These are phyloP conservation scores for Hormaphis cornu DNA, from an alignment of 1,140 invertebrate species.

Conservation along the genomic window DNA sequence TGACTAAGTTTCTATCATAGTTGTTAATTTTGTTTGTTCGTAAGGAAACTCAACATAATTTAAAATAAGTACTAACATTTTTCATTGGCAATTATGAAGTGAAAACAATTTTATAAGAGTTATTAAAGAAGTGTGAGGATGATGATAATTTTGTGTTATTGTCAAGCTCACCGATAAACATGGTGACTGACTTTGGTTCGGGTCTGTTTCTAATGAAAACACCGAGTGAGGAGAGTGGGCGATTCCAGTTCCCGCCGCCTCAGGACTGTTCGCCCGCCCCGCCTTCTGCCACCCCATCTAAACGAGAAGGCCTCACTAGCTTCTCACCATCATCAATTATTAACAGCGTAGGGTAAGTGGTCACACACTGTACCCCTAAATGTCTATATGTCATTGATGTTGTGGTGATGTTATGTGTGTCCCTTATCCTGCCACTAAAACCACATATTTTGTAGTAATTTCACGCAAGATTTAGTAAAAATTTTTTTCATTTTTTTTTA, in stretches of 20 bases:
- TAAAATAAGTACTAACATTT: not conserved
- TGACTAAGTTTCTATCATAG: not conserved
- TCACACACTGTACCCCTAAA: slow-evolving; percentile 31
- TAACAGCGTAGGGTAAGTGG: slow-evolving; percentile 39
- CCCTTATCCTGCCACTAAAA: slow-evolving; percentile 26
- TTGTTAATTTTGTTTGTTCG: not conserved
- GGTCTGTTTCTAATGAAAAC: slow-evolving; percentile 71
- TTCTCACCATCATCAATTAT: slow-evolving; percentile 40
- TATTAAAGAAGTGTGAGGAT: slow-evolving; percentile 19
- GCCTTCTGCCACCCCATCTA: slow-evolving; percentile 36
- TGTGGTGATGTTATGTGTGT: slow-evolving; percentile 30
- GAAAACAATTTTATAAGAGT: not conserved
- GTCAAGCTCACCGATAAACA: slow-evolving; percentile 72
- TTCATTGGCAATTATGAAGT: not conserved
- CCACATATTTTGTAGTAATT: not conserved
- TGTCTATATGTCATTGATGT: slow-evolving; percentile 18
- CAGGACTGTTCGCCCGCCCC: slow-evolving; percentile 47
- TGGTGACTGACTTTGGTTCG: slow-evolving; percentile 76
- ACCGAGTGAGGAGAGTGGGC: slow-evolving; percentile 68
- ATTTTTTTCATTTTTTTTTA: not conserved
- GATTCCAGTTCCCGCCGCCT: slow-evolving; percentile 45
- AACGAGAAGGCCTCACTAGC: slow-evolving; percentile 34
- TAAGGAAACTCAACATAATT: not conserved
- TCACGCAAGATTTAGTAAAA: not conserved
- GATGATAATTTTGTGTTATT: slow-evolving; percentile 31